Base-by-base conservation (phyloP, 2,888 invertebrate genomes). In the Rhamnusium bicolor region DNA sequence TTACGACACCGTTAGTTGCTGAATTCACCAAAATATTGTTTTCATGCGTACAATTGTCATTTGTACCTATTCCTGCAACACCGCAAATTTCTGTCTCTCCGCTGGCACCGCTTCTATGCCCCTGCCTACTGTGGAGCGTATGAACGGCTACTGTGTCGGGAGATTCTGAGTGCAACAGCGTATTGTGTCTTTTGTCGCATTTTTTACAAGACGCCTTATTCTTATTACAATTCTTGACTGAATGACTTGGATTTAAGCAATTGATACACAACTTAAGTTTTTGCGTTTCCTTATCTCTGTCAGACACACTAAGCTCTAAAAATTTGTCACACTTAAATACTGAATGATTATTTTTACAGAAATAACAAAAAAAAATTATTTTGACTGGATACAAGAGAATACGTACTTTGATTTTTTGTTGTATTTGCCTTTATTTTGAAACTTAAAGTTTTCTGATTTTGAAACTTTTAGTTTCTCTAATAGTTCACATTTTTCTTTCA, bases 141-240 rank as follows among this genome's bases (percentile, higher is more conserved):
- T 5, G 29, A 6, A 29, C 29, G 29, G 29, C 10, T n/a, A n/a
- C n/a, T 1, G 1, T 16, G 10, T 10, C 46, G 5, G 47, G n/a
- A 16, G 40, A 32, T 40, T 32, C 60, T 18, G 56, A 12, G 40
- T 73, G 73, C 18, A 70, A 14, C 14, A 73, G 24, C 8, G 72
- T 60, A 53, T 78, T 76, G 32, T 73, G 73, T 24, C 27, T 47
- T 72, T 61, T 65, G 3, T 62, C 16, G 60, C 76, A 78, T 16
- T 62, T 47, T 54, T 54, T 61, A 58, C 75, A 78, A 24, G 53
- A 12, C 0, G 51, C 10, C n/a, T n/a, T n/a, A n/a, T n/a, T n/a
- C 32, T 73, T 69, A 16, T 65, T 49, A 67, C 75, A 75, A 29
- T 66, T 12, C 6, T 54, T 8, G 5, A 21, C 51, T 5, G 10